Percentiles rank a stretch among this genome's conserved stretches.
Conservation (phyloP, 1,140 invertebrate species). For the Zaprionus davidi region DNA sequence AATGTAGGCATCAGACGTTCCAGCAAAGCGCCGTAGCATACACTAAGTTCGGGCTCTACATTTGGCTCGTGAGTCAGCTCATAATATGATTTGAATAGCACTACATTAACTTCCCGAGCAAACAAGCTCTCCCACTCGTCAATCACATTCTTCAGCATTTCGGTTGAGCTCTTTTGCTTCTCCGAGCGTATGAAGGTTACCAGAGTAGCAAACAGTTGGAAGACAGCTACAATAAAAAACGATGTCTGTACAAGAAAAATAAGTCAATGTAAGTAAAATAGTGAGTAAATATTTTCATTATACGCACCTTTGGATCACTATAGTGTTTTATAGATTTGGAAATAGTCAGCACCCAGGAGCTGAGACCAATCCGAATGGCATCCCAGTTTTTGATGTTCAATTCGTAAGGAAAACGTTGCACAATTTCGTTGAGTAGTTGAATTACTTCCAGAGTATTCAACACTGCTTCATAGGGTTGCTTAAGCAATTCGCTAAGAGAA, state of each 20-base stretch:
- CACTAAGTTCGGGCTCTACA: constrained; percentile 49
- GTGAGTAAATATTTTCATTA: not conserved
- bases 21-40: constrained; percentile 51
- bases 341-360: constrained; percentile 86
- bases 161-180: constrained; percentile 84
- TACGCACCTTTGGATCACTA: constrained; percentile 83
- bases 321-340: constrained; percentile 84
- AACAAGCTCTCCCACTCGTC: constrained; percentile 88
- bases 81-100: constrained; percentile 85
- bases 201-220: constrained; percentile 85
- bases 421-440: constrained; percentile 84
- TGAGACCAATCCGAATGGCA: constrained; percentile 87
- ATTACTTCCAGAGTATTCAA: constrained; percentile 82
- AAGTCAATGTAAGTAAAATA: not conserved
- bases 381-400: constrained; percentile 87
- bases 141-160: constrained; percentile 84
- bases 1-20: constrained; percentile 56
- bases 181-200: constrained; percentile 84
- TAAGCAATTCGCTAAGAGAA: constrained; percentile 47
- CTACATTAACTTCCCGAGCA: constrained; percentile 85
- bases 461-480: constrained; percentile 57
- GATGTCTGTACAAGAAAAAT: constrained; percentile 78
- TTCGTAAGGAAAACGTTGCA: constrained; percentile 82
- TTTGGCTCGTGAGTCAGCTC: constrained; percentile 48
- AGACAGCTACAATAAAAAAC: constrained; percentile 85